These are phyloP conservation scores for Lutraria lutraria DNA, from an alignment of 2,888 invertebrate species.

Conservation along the genomic window DNA sequence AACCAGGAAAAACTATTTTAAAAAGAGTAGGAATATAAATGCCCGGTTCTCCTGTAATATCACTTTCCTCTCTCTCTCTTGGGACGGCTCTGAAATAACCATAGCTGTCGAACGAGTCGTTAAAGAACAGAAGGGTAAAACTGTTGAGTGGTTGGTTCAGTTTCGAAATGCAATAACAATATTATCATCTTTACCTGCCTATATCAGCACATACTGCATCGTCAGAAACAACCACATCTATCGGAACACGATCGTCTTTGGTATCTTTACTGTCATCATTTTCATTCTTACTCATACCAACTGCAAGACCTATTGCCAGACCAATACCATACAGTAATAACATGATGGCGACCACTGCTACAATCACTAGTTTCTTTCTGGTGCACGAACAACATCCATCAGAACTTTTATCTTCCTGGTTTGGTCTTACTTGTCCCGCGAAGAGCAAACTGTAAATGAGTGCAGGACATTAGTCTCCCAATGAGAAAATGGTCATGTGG, in stretches of 20 bases:
- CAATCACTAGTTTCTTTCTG: constrained; percentile 41
- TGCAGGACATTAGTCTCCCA: too few relatives aligned
- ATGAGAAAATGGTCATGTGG: too few relatives aligned
- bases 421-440: constrained; percentile 48
- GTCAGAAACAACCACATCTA: constrained; percentile 76
- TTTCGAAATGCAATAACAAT: too few relatives aligned
- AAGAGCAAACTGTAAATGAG: constrained; percentile 57
- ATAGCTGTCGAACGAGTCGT: too few relatives aligned
- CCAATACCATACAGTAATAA: constrained; percentile 57
- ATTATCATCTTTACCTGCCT: constrained; percentile 67
- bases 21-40: too few relatives aligned
- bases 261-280: neutral
- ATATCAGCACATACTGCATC: constrained; percentile 75
- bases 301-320: constrained; percentile 50
- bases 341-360: constrained; percentile 51
- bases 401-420: neutral
- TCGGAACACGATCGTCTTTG: neutral
- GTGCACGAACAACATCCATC: constrained; percentile 39
- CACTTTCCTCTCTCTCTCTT: too few relatives aligned
- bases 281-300: constrained; percentile 36
- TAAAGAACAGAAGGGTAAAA: too few relatives aligned
- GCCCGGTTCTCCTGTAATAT: too few relatives aligned
- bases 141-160: too few relatives aligned
- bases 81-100: too few relatives aligned
- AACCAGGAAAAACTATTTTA: too few relatives aligned